Evolutionary conservation across 1,140 invertebrate genomes (phyloP), one percentile per base, ranked within the genome.

Genomic region (Dufourea novaeangliae): DNA sequence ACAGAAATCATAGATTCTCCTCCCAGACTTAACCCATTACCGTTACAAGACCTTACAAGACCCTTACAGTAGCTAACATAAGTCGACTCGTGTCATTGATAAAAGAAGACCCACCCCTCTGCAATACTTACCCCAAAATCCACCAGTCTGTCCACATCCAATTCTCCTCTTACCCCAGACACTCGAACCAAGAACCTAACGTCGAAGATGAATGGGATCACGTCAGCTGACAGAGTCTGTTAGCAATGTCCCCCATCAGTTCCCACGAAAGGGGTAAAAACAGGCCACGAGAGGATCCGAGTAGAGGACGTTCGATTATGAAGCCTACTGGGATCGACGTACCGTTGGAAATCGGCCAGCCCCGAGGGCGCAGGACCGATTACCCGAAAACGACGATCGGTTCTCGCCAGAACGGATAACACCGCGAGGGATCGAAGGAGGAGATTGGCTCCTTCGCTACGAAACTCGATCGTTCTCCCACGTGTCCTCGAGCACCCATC

Each of bases 331-430:
- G 68, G 27, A 70, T 57, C 46, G 46, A 67, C 64, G 29, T 14
- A 22, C 50, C 27, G 7, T 32, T 59, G 68, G n/a, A 59, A 71
- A 27, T 3, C 2, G 0, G 37, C 14, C 68, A 59, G 14, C 37
- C 27, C n/a, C 37, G 37, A 14, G 11, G n/a, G 29, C 34, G 29
- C 37, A n/a, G 32, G 54, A 22, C 2, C 68, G 52, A 70, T 70
- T 57, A 70, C 17, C 68, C 41, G 52, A 70, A 70, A n/a, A 67
- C 64, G 64, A 39, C 52, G 37, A 39, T 71, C 27, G 20, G 37
- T 41, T 25, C 20, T 59, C 22, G 27, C 27, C n/a, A n/a, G n/a
- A 20, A 20, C 41, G 14, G 41, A 20, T 46, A 20, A 20, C n/a
- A n/a, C 41, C 41, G 41, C 41, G 41, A 20, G 41, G 41, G 41